Evolutionary conservation across 2,888 invertebrate species (phyloP), one percentile per base, ranked within the genome.

Genomic region (Lepetodrilus schrolli): DNA sequence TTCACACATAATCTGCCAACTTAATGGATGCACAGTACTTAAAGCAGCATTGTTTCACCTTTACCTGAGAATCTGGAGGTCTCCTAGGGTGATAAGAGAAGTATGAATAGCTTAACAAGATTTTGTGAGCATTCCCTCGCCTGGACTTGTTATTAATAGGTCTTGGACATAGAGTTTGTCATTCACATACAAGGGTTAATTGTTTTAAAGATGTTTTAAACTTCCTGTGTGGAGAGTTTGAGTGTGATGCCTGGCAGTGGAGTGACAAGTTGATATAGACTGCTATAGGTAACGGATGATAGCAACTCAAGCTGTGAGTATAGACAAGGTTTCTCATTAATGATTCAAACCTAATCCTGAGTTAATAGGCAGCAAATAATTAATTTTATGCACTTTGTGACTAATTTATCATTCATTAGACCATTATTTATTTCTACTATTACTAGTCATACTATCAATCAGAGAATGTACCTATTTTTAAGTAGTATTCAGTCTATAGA

Each of bases 191-290:
- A 7, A 43, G 34, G 26, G 34, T 58, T 58, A 58, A 58, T 58
- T 58, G 58, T 58, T 58, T 58, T 30, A 30, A 30, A 58, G 58
- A 17, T 58, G 34, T 58, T 58, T 30, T 23, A 58, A 10, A 58
- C 58, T 58, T 58, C 58, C 58, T 58, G 58, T 58, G 58, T 30
- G 23, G n/a, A 7, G 30, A 30, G 34, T 30, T 17, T 0, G 34
- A 34, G 58, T 30, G 3, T 13, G 17, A 5, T 17, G 43, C n/a
- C 13, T 17, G 10, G 43, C 43, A 5, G n/a, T n/a, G n/a, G n/a
- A n/a, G n/a, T n/a, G n/a, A n/a, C n/a, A n/a, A n/a, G n/a, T n/a
- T n/a, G n/a, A n/a, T n/a, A n/a, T n/a, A n/a, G n/a, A n/a, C n/a
- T n/a, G n/a, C n/a, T n/a, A n/a, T n/a, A n/a, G n/a, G n/a, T n/a